Evolutionary conservation across 1,140 invertebrate species (phyloP), one percentile per base, ranked within the genome.

Genomic region (Melitaea cinxia): DNA sequence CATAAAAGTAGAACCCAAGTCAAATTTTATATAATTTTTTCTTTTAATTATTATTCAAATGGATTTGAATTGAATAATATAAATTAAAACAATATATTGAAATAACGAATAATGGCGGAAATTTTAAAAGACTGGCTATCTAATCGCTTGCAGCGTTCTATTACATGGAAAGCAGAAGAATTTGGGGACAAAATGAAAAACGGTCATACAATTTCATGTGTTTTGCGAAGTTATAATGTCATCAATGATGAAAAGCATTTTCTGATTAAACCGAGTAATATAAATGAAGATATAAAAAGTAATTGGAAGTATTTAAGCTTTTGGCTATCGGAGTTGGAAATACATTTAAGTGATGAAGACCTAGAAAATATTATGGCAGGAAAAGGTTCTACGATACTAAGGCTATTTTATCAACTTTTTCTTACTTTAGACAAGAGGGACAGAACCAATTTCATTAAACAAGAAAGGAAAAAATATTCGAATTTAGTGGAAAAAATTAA

Each of bases 331-430:
- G 80, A 89, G 39, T 72, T 94, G 1, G 88, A 91, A 45, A 87
- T 94, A 10, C 73, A 84, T 5, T 75, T 92, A 58, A 80, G 75
- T 45, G 86, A 92, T n/a, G 73, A 82, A 6, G 91, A 92, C 49
- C 71, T 94, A 45, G 67, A 80, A 0, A 89, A 89, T 35, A 90
- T 94, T 4, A 91, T 91, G 49, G 77, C 91, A 33, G 92, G 91
- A 6, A 91, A 91, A 59, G 91, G 91, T 17, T 87, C 88, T 7
- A 75, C 88, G 0, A 75, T 93, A 10, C 72, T 93, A 12, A 88
- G 91, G 10, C 71, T 94, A 7, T 92, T 94, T 72, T 94, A 94
- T 79, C 91, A 93, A 78, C 70, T 94, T 10, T 94, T 93, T 73
- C 77, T 94, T 14, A 84, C 86, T 64, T 80, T 94, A n/a, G 92